A percentile compares a stretch with the other conserved stretches of the same genome.
Conservation (phyloP, 2,888 invertebrate genomes). For the Coleophora flavipennella region DNA sequence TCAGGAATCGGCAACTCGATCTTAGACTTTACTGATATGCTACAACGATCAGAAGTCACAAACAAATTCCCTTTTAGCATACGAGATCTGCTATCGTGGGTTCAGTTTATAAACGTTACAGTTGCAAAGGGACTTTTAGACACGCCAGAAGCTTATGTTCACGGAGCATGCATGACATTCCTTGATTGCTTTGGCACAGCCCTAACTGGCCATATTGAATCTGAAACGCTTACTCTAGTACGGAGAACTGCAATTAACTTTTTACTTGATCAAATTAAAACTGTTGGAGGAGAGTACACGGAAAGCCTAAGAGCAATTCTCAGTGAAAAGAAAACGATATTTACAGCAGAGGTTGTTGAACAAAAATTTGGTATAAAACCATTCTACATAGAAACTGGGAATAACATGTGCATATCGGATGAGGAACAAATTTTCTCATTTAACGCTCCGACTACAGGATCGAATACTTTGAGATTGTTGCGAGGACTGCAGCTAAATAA, state of each 20-base stretch:
- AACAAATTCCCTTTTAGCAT: conserved; percentile 88
- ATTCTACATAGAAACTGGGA: conserved; percentile 79
- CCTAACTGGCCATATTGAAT: conserved; percentile 79
- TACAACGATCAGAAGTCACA: conserved; percentile 80
- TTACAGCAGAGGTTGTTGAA: conserved; percentile 42
- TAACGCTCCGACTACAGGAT: conserved; percentile 82
- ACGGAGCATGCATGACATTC: conserved; percentile 93
- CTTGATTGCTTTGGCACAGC: conserved; percentile 93
- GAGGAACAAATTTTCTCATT: conserved; percentile 75
- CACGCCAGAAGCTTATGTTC: conserved; percentile 81
- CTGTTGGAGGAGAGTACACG: conserved; percentile 45
- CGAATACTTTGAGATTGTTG: conserved; percentile 87
- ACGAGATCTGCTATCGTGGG: conserved; percentile 94
- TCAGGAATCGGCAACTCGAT: conserved; percentile 79
- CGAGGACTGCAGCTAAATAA: conserved; percentile 92
- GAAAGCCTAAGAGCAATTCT: conserved; percentile 36
- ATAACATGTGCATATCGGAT: conserved; percentile 22
- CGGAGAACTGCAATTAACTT: conserved; percentile 69
- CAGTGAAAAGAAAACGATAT: conserved; percentile 38
- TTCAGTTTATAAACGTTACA: conserved; percentile 85
- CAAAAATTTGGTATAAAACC: conserved; percentile 82
- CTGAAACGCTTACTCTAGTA: conserved; percentile 52
- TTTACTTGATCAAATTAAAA: conserved; percentile 67
- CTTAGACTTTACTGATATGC: conserved; percentile 86
- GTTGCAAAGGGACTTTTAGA: conserved; percentile 52